Evolutionary conservation across 2,113 vertebrate genomes (phyloP), one percentile per base, ranked within the genome.

Genomic region (Macaca fascicularis): DNA sequence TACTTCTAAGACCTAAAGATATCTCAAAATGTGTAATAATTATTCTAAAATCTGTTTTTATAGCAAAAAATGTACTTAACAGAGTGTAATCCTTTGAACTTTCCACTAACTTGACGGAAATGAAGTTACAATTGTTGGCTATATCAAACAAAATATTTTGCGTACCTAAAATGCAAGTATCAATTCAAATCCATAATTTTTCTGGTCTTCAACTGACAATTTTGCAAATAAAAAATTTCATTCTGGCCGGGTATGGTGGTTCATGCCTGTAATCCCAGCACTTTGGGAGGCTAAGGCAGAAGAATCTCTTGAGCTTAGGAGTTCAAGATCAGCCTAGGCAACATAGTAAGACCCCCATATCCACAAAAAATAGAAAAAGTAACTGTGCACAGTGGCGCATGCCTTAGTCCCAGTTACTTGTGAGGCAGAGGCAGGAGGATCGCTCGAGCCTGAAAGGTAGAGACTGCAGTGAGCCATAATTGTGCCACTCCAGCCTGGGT

Each of bases 61-160:
- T 43, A 38, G 38, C 19, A 57, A 59, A 94, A 94, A 95, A 75
- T 55, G 59, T 50, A 95, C 23, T 75, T 92, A 89, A 93, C 22
- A 96, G 22, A 81, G 94, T 67, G 48, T 72, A 67, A 93, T 59
- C 79, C 78, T 94, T 70, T 89, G 25, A 92, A 75, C 45, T 92
- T 80, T 81, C 25, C 45, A 95, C n/a, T 82, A 86, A 95, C 12
- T 92, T 82, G 72, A 96, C 87, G 17, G 43, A 87, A 93, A 93
- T 86, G 19, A 94, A 92, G 79, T 82, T 93, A 48, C 4, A 94
- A 25, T 16, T 90, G 50, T 45, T 96, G 38, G 16, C 25, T 75
- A 32, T n/a, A 74, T n/a, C 23, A 76, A 95, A 92, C 82, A 50
- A 90, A 40, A 20, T 52, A 83, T 55, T 84, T 79, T 82, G 22